Conservation (phyloP, 2,797 vertebrate species). For the Aselliscus stoliczkanus region DNA sequence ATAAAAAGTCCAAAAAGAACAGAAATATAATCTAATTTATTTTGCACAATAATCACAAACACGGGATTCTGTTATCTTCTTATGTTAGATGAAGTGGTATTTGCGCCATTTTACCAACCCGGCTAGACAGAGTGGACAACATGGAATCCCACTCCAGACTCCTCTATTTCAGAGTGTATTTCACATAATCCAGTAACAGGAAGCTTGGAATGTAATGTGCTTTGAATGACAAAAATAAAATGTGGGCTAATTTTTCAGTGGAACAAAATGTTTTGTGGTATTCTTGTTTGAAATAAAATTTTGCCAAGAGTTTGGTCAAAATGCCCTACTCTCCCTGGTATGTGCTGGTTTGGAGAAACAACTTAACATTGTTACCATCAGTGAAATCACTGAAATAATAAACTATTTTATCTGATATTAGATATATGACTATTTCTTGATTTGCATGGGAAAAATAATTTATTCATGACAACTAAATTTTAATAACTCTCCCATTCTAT, state of each 20-base stretch:
- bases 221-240: conserved; percentile 49
- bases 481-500: background rate
- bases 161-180: background rate
- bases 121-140: background rate
- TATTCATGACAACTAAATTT: background rate
- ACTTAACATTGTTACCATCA: conserved; percentile 23
- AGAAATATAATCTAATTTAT: background rate
- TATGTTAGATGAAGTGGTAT: background rate
- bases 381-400: background rate
- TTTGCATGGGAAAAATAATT: background rate
- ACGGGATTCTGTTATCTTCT: background rate
- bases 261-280: conserved; percentile 30
- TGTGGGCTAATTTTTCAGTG: background rate
- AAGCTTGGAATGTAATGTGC: background rate
- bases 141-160: background rate
- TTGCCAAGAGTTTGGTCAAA: conserved; percentile 39
- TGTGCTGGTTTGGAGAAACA: conserved; percentile 47
- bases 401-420: background rate
- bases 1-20: background rate
- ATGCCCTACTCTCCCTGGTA: background rate
- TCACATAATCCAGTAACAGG: background rate
- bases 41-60: background rate
- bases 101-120: background rate
- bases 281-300: conserved; percentile 19
- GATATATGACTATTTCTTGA: background rate